Conservation (phyloP, 1,140 invertebrate species). For the Micrasema longulum region DNA sequence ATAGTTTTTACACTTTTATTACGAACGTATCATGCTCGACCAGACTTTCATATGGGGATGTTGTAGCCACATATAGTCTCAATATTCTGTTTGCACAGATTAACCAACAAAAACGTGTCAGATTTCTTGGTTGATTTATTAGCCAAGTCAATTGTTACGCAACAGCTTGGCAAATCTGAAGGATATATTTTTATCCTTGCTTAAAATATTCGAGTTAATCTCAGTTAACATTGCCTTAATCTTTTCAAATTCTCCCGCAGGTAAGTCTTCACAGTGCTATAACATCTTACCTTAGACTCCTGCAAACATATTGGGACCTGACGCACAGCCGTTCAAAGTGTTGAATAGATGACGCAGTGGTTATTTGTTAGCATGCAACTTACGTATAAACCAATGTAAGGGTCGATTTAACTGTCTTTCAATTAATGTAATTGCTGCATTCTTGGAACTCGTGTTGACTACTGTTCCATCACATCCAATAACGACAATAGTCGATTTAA, state of each 20-base stretch:
- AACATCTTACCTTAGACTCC: background rate
- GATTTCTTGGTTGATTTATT: background rate
- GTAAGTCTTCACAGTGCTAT: background rate
- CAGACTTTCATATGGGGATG: background rate
- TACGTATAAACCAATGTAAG: background rate
- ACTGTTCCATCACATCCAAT: background rate
- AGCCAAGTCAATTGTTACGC: background rate
- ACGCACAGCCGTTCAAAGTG: background rate
- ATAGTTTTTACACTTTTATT: background rate
- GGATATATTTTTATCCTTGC: background rate
- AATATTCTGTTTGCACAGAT: background rate
- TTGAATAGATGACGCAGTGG: background rate
- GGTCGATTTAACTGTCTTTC: background rate
- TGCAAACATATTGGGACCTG: background rate
- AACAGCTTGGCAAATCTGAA: background rate
- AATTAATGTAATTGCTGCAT: background rate
- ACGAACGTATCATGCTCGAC: background rate
- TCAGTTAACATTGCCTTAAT: too few species aligned
- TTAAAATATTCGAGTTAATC: background rate
- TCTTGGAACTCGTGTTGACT: background rate
- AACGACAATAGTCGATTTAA: background rate
- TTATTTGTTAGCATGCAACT: background rate
- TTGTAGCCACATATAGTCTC: conserved; percentile 2
- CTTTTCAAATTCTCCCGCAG: background rate
- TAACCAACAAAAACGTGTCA: background rate